Evolutionary conservation across 2,888 invertebrate genomes (phyloP), one percentile per base, ranked within the genome.

Genomic region (Chromoteleia sp.): DNA sequence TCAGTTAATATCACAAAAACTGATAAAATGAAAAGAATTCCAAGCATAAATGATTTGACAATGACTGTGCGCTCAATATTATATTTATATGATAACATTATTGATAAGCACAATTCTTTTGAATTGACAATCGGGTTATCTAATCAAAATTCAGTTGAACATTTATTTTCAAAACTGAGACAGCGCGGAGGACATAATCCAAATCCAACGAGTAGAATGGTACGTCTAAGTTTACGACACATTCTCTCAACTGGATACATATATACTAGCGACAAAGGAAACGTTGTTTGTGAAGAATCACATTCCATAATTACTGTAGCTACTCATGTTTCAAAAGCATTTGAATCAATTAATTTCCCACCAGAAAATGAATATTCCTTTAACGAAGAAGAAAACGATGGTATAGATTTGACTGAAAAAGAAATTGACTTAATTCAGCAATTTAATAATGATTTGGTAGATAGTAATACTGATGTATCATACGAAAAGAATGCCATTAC

Each of bases 181-280:
- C 78, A 82, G 61, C 80, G 84, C 1, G 84, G 76, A 39, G 84
- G 83, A 12, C 79, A 83, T n/a, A 81, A 83, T 68, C 21, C 67
- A 3, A 85, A 83, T 68, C 84, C 84, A 6, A 83, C 84, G 0
- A 71, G 77, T 3, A 68, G 83, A 56, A 75, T 67, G 75, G 45
- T 81, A 5, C 45, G 82, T 6, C 33, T 84, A 1, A 45, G 68
- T n/a, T 29, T 78, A 0, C 33, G 81, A 7, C 83, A 85, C 17
- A 83, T 84, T 30, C 12, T 84, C 1, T 67, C 71, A 3, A 76
- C 65, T 0, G 77, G 63, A 17, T 71, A 76, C 8, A 82, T 83
- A 14, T 33, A 73, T 30, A 54, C 58, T 0, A 65, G 70, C 14
- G 43, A 73, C 1, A 73, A 43, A 56, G 75, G 48, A 0, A 84